A percentile compares a stretch with the other conserved stretches of the same genome.
phyloP scores from a whole-genome alignment of 2,113 vertebrate species.

The Xiphophorus hellerii region DNA sequence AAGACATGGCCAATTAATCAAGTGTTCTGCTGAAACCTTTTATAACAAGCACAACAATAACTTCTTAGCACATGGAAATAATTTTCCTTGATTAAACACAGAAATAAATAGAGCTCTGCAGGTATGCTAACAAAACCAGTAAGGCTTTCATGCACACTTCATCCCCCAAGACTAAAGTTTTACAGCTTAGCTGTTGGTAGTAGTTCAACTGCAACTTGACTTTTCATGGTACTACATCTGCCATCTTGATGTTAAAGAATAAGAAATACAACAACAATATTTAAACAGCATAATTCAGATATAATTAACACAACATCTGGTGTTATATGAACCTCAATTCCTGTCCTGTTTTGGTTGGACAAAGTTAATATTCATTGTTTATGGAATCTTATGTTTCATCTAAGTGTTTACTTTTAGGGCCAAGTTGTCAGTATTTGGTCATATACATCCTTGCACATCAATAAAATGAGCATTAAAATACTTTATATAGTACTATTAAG shows the following conservation, averaged over 20 bases:
- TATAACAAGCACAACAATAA: slow-evolving; percentile 85
- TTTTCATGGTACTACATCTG: background rate
- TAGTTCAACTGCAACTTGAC: slow-evolving; percentile 34
- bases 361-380: background rate
- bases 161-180: slow-evolving; percentile 39
- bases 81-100: slow-evolving; percentile 90
- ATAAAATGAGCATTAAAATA: slow-evolving; percentile 5
- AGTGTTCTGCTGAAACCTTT: slow-evolving; percentile 83
- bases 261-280: background rate
- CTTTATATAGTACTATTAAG: background rate
- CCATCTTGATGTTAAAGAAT: background rate
- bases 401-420: background rate
- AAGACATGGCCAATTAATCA: slow-evolving; percentile 88
- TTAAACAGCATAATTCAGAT: background rate
- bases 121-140: slow-evolving; percentile 74
- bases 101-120: slow-evolving; percentile 85
- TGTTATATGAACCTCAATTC: background rate
- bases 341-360: background rate
- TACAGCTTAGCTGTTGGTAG: slow-evolving; percentile 28
- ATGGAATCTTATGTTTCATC: background rate
- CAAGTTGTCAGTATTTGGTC: too few relatives aligned
- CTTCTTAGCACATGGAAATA: slow-evolving; percentile 88
- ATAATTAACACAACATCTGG: background rate
- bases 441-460: slow-evolving; percentile 13
- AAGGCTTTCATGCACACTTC: slow-evolving; percentile 44